A percentile compares a stretch with the other conserved stretches of the same genome.
Conservation (phyloP, 2,797 vertebrate species). For the Vireo griseus region DNA sequence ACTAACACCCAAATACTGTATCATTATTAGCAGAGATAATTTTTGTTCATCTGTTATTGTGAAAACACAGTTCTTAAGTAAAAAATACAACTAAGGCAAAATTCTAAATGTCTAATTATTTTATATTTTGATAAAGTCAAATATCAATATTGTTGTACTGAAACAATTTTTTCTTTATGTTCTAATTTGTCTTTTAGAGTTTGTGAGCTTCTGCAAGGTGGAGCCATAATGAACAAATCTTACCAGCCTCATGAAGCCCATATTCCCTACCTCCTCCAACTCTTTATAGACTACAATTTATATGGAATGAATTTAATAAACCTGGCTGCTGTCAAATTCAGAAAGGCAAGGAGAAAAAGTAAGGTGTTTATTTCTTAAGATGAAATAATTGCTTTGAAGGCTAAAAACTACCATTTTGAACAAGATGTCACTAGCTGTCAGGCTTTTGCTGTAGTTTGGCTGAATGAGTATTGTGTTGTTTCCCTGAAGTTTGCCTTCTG, state of each 20-base stretch:
- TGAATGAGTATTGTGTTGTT: not conserved
- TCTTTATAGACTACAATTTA: constrained; percentile 99
- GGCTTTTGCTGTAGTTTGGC: not conserved
- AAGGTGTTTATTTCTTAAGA: constrained; percentile 57
- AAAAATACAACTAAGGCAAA: not conserved
- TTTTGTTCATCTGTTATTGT: not conserved
- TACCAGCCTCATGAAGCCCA: constrained; percentile 98
- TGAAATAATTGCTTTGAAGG: not conserved
- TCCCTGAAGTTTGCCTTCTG: not conserved
- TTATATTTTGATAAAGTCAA: not conserved
- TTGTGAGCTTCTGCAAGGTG: constrained; percentile 94
- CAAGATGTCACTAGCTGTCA: not conserved
- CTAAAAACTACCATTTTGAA: not conserved
- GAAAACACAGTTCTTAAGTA: not conserved
- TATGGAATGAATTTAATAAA: constrained; percentile 98
- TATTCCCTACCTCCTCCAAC: constrained; percentile 96
- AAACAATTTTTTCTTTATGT: not conserved
- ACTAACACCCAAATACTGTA: not conserved
- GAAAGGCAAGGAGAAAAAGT: constrained; percentile 84
- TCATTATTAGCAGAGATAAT: not conserved
- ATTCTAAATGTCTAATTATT: not conserved
- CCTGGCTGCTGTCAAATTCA: constrained; percentile 92
- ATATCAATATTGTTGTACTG: not conserved
- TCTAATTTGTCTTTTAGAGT: constrained; percentile 77
- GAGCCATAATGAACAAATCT: constrained; percentile 96